Conservation (phyloP, 1,140 invertebrate genomes). For the Neodiprion pinetum region DNA sequence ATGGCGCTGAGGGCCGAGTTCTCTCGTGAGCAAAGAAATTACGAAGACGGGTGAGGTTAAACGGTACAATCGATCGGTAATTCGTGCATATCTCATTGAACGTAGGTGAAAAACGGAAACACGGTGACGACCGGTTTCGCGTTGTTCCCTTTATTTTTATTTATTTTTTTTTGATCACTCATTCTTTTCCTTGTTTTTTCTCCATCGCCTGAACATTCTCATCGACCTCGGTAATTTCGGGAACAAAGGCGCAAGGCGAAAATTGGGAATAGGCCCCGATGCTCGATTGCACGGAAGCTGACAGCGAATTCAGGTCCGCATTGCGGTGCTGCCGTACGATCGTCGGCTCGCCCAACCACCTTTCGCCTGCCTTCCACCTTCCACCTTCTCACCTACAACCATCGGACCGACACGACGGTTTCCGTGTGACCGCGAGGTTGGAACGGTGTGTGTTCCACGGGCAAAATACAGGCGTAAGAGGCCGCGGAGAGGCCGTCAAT, state of each 20-base stretch:
- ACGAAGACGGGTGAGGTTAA: too few species aligned
- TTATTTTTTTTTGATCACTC: too few species aligned
- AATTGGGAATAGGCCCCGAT: not conserved
- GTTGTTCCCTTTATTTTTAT: too few species aligned
- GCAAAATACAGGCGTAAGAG: too few species aligned
- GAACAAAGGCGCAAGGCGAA: not conserved
- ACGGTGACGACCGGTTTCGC: too few species aligned
- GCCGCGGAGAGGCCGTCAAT: not conserved
- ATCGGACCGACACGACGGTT: not conserved
- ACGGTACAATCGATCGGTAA: too few species aligned
- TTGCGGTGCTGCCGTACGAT: constrained; percentile 4
- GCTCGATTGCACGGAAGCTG: not conserved
- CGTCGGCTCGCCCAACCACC: constrained; percentile 3
- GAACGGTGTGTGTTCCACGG: not conserved
- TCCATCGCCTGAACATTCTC: too few species aligned
- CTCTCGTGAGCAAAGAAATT: too few species aligned
- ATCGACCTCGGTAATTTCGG: not conserved
- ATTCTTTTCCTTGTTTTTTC: too few species aligned
- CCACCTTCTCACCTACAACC: constrained; percentile 1
- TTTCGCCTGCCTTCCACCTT: not conserved
- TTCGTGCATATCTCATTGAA: too few species aligned
- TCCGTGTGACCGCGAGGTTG: not conserved
- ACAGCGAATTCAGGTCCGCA: not conserved
- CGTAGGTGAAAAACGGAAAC: too few species aligned
- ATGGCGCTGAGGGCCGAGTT: too few species aligned